Percentiles rank a stretch among this genome's conserved stretches.
Evolutionary conservation across 92 coral and sea anemone genomes (phyloP).

Genomic region (Micromussa lordhowensis): DNA sequence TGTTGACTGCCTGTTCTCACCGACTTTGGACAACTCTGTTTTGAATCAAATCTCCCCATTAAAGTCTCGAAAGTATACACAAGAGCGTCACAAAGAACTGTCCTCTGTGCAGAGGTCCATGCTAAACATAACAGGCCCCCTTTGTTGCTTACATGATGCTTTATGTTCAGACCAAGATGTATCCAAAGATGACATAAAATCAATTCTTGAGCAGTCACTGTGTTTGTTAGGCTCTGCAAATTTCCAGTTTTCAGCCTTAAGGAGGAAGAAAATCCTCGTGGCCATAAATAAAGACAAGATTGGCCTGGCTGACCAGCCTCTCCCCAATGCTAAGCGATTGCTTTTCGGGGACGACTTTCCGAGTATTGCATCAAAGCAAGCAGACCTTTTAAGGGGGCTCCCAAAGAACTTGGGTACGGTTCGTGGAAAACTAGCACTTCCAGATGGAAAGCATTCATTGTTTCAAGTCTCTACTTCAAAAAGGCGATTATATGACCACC

Average conservation of each 20-base stretch:
- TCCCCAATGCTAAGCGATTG: slow-evolving; percentile 47
- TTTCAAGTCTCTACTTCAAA: no score
- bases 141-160: slow-evolving; percentile 54
- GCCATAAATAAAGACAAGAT: no score
- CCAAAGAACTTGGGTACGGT: slow-evolving; percentile 11
- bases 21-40: neutral
- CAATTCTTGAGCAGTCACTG: neutral
- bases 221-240: no score
- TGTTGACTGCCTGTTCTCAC: neutral
- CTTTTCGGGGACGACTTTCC: slow-evolving; percentile 55
- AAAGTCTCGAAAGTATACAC: slow-evolving; percentile 14
- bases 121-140: slow-evolving; percentile 35
- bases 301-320: no score
- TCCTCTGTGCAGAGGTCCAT: slow-evolving; percentile 44
- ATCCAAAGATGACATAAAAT: neutral
- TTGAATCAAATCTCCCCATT: neutral
- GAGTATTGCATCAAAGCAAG: slow-evolving; percentile 41
- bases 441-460: no score
- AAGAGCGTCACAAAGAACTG: slow-evolving; percentile 49
- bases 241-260: no score
- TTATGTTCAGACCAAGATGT: neutral
- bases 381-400: slow-evolving; percentile 12
- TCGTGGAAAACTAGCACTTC: no score
- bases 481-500: no score
- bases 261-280: no score